Percentiles rank a stretch among this genome's conserved stretches.
Conservation (phyloP, 2,888 invertebrate genomes). For the Orgyia antiqua region DNA sequence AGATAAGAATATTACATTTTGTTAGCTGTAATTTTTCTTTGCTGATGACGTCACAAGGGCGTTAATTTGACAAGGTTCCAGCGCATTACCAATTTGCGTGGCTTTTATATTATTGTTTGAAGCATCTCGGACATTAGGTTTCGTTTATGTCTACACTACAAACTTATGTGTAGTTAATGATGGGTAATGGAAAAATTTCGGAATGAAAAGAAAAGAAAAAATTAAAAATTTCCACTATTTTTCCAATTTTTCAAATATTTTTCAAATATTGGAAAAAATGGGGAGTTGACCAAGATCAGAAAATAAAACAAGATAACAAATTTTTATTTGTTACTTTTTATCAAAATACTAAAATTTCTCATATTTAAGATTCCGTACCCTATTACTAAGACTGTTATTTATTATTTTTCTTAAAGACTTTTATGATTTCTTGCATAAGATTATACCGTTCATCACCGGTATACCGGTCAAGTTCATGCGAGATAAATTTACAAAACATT, state of each 20-base stretch:
- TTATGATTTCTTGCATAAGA: conserved; percentile 1
- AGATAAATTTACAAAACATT: conserved; percentile 1
- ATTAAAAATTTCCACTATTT: not conserved
- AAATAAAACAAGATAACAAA: not conserved
- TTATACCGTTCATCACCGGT: conserved; percentile 1
- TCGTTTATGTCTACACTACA: not conserved
- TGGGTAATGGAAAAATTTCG: conserved; percentile 1
- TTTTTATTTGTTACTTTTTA: not conserved
- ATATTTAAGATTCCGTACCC: conserved; percentile 1
- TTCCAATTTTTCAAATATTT: not conserved
- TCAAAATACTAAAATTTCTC: not conserved
- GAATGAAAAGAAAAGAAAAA: conserved; percentile 1
- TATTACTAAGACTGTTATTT: conserved; percentile 1
- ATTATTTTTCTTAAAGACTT: conserved; percentile 1
- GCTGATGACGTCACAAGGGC: too few relatives aligned
- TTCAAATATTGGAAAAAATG: too few relatives aligned
- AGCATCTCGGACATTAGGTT: not conserved
- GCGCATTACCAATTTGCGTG: too few relatives aligned
- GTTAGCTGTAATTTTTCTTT: too few relatives aligned
- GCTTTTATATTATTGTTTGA: too few relatives aligned
- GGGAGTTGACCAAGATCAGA: not conserved
- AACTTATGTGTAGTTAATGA: not conserved
- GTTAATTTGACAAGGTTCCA: too few relatives aligned
- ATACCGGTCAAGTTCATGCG: too few relatives aligned
- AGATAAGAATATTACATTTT: too few relatives aligned